A percentile compares a stretch with the other conserved stretches of the same genome.
Evolutionary conservation across 2,113 vertebrate genomes (phyloP).

Genomic region (Macquaria australasica): DNA sequence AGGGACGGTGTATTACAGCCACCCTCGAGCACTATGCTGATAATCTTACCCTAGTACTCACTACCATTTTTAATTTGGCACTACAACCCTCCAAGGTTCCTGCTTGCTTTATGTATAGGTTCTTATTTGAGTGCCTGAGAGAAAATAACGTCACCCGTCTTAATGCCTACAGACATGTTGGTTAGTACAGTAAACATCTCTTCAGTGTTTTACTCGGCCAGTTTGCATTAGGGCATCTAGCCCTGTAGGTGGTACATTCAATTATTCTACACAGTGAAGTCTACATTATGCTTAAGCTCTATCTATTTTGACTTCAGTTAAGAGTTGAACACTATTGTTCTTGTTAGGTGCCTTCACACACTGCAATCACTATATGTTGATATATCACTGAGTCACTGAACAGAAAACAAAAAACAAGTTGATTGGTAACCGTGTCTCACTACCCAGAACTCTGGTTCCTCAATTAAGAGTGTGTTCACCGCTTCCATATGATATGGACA

Average conservation of each 20-base stretch:
- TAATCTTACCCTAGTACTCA: background rate
- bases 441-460: no score
- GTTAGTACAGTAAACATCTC: background rate
- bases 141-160: background rate
- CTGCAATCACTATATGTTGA: background rate
- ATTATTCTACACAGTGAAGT: background rate
- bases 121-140: slow-evolving; percentile 1
- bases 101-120: background rate
- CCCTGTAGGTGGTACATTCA: background rate
- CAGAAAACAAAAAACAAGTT: no score
- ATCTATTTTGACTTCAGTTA: background rate
- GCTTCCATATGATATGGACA: background rate
- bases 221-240: slow-evolving; percentile 7
- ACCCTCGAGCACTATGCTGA: background rate
- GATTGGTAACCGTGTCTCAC: no score
- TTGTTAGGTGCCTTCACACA: background rate
- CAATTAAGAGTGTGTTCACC: background rate
- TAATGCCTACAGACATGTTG: slow-evolving; percentile 8
- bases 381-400: no score
- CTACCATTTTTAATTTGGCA: slow-evolving; percentile 17
- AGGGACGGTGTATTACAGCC: background rate
- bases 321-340: background rate
- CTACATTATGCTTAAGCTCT: background rate
- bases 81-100: background rate
- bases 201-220: background rate